phyloP scores from a whole-genome alignment of 2,888 invertebrate species.

The Eledone cirrhosa region DNA sequence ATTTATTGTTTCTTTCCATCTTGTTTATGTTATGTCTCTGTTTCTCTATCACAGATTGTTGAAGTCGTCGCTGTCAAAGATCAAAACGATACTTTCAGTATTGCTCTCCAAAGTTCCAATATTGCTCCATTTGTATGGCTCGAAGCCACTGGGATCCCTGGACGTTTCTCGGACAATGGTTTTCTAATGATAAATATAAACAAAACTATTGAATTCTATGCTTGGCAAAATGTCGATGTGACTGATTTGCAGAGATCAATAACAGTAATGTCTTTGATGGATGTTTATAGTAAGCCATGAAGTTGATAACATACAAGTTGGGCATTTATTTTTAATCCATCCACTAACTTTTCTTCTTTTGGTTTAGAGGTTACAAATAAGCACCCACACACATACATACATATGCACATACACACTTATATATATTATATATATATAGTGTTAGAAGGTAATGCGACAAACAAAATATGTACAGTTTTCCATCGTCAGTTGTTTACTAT shows the following conservation, averaged over 20 bases:
- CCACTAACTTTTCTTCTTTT: no score
- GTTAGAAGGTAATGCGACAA: no score
- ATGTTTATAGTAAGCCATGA: conserved; percentile 42
- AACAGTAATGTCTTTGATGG: conserved; percentile 46
- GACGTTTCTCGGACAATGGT: conserved; percentile 82
- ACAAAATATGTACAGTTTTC: no score
- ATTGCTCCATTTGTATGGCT: conserved; percentile 66
- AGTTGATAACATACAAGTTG: neutral
- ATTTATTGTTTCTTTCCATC: neutral
- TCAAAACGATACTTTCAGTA: conserved; percentile 35
- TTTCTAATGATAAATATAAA: conserved; percentile 68
- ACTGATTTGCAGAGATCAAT: conserved; percentile 38
- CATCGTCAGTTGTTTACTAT: no score
- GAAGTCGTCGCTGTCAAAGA: neutral
- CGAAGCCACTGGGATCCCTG: conserved; percentile 65
- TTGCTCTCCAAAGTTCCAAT: conserved; percentile 48
- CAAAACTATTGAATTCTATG: conserved; percentile 44
- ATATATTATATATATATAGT: no score
- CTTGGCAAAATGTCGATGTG: conserved; percentile 43
- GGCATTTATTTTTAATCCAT: no score
- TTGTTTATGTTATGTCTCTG: neutral
- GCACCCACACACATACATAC: no score
- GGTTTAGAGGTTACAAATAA: no score
- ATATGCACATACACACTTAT: no score
- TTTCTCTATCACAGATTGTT: neutral